A percentile compares a stretch with the other conserved stretches of the same genome.
Evolutionary conservation across 1,140 invertebrate species (phyloP).

Genomic region (Paraescarpia echinospica): DNA sequence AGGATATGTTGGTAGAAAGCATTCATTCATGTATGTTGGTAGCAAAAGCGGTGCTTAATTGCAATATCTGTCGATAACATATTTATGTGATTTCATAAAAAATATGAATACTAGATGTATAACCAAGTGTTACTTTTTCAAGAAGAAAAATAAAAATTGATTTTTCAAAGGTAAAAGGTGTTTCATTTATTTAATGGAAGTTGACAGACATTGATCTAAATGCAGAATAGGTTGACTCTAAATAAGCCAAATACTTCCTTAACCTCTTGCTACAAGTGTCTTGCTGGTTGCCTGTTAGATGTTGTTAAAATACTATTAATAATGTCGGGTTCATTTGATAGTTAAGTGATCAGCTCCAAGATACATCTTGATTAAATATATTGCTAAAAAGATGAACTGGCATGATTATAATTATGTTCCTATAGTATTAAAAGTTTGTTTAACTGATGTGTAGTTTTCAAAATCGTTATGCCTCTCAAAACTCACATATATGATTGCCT

Average conservation of each 20-base stretch:
- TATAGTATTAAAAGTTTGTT: too few relatives aligned
- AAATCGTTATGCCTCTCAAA: too few relatives aligned
- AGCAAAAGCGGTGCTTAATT: background rate
- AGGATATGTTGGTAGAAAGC: background rate
- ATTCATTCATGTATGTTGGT: background rate
- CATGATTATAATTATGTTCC: too few relatives aligned
- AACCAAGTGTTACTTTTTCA: constrained; percentile 6
- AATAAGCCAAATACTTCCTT: background rate
- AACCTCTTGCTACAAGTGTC: too few relatives aligned
- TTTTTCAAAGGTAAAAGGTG: background rate
- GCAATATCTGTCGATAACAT: constrained; percentile 1
- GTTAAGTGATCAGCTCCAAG: too few relatives aligned
- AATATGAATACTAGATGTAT: background rate
- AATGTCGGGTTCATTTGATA: background rate
- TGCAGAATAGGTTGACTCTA: background rate
- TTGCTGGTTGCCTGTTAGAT: background rate
- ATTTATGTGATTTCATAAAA: constrained; percentile 5
- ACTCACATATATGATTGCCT: too few relatives aligned
- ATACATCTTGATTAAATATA: too few relatives aligned
- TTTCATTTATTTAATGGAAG: background rate
- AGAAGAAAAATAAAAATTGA: background rate
- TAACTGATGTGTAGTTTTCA: too few relatives aligned
- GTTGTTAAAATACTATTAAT: background rate
- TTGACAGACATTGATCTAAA: background rate
- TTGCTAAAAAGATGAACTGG: too few relatives aligned